Evolutionary conservation across 2,888 invertebrate genomes (phyloP), one percentile per base, ranked within the genome.

Genomic region (Phaonia tiefii): DNA sequence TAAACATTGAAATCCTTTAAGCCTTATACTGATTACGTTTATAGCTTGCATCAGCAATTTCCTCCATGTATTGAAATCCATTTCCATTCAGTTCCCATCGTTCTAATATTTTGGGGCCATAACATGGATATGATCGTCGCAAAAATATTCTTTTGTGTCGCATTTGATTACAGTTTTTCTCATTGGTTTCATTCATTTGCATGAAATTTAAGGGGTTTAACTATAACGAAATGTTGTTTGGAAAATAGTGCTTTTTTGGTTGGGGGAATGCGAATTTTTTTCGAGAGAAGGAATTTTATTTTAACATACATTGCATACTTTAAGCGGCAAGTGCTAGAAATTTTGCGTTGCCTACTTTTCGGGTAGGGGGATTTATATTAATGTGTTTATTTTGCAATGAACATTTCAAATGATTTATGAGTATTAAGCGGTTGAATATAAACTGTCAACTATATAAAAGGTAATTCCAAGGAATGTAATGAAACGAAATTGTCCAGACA

Each of bases 91-190:
- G 13, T 37, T 37, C 25, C 60, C 39, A 37, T 10, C 0, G 15
- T 13, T 11, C 25, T 22, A 10, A 13, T 39, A 20, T 1, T 26
- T 56, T 54, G 15, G 60, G 22, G 26, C 10, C 31, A 7, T 8
- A 11, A 67, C 20, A n/a, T n/a, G 70, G 22, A 49, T 5, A n/a
- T 65, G 54, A 75, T 75, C 75, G 54, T 39, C 44, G 54, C 44
- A 44, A 37, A 37, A 54, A 37, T n/a, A 13, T 22, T 39, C 39
- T 63, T 63, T 20, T 39, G 51, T 70, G 75, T 63, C 63, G 63
- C 63, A 75, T 63, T 51, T 75, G 75, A 65, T 75, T 56, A 65
- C 42, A 54, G 44, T 70, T 8, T 31, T 31, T 56, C 11, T 42
- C 63, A 13, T 63, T 22, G 63, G 63, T 37, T 15, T 63, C 22